Percentiles rank a stretch among this genome's conserved stretches.
Conservation (phyloP, 2,113 vertebrate species). For the Entelurus aequoreus region DNA sequence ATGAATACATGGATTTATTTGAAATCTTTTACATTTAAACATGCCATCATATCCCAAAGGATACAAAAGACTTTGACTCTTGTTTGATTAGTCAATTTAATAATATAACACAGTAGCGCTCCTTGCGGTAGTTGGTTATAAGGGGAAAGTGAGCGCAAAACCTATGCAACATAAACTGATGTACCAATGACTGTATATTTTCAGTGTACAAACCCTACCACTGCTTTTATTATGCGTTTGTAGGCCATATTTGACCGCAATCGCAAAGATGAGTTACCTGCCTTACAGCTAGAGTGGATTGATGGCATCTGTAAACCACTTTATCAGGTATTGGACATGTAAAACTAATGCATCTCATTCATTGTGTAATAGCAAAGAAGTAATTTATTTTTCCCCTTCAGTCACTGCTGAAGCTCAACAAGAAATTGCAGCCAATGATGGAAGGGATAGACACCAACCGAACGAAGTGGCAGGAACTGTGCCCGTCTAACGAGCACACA, state of each 20-base stretch:
- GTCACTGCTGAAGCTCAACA: conserved; percentile 71
- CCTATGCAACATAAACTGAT: too few relatives aligned
- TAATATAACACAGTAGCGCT: too few relatives aligned
- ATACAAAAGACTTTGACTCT: too few relatives aligned
- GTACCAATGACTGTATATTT: too few relatives aligned
- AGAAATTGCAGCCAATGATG: conserved; percentile 74
- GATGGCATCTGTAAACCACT: conserved; percentile 95
- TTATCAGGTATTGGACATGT: conserved; percentile 78
- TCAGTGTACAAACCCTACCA: too few relatives aligned
- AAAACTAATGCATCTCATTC: not conserved
- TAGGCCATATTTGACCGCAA: conserved; percentile 99
- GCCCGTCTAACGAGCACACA: conserved; percentile 57
- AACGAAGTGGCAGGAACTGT: conserved; percentile 72
- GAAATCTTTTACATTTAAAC: too few relatives aligned
- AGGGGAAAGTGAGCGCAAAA: too few relatives aligned
- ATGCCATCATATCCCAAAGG: too few relatives aligned
- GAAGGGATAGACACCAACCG: conserved; percentile 73
- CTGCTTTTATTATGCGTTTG: conserved; percentile 4
- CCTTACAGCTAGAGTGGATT: conserved; percentile 93
- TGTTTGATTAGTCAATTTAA: too few relatives aligned
- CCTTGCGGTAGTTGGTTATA: too few relatives aligned
- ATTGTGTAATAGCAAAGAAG: not conserved
- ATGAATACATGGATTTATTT: too few relatives aligned
- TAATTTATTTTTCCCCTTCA: conserved; percentile 21
- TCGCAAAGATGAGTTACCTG: conserved; percentile 94